Evolutionary conservation across 2,797 vertebrate genomes (phyloP).

Genomic region (Ceyx erithaca): DNA sequence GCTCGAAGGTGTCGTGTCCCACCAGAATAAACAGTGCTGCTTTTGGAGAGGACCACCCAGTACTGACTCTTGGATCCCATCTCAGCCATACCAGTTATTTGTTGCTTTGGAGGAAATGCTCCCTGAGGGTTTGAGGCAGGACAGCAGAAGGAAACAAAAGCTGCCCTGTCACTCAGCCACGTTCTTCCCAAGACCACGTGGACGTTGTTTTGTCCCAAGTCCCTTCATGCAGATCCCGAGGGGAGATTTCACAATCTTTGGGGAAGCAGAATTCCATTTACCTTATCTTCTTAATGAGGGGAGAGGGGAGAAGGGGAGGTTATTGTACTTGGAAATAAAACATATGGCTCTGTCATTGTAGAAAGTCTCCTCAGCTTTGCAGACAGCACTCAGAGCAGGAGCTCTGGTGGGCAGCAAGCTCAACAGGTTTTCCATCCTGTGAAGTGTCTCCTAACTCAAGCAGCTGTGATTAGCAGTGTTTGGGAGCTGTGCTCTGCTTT

Average conservation of each 20-base stretch:
- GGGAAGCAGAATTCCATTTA: background rate
- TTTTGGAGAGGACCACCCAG: background rate
- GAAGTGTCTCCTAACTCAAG: background rate
- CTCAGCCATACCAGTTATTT: background rate
- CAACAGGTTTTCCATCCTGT: rapidly evolving
- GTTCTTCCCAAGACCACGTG: background rate
- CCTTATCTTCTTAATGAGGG: background rate
- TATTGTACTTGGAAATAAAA: background rate
- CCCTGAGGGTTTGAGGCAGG: background rate
- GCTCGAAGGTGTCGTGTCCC: constrained; percentile 29
- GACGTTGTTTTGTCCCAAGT: background rate
- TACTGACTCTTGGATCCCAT: background rate
- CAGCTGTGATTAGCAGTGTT: background rate
- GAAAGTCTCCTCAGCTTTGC: background rate
- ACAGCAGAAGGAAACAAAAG: background rate
- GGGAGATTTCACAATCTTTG: constrained; percentile 34
- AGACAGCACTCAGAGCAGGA: background rate
- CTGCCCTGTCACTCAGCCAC: background rate
- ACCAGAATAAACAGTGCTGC: constrained; percentile 10
- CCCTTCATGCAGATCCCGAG: background rate
- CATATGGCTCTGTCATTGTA: background rate
- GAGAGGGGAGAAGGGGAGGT: background rate
- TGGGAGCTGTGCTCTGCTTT: background rate
- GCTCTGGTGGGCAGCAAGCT: background rate
- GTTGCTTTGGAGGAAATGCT: background rate